phyloP scores from a whole-genome alignment of 2,888 invertebrate genomes.

The Stenolophus ochropezus region DNA sequence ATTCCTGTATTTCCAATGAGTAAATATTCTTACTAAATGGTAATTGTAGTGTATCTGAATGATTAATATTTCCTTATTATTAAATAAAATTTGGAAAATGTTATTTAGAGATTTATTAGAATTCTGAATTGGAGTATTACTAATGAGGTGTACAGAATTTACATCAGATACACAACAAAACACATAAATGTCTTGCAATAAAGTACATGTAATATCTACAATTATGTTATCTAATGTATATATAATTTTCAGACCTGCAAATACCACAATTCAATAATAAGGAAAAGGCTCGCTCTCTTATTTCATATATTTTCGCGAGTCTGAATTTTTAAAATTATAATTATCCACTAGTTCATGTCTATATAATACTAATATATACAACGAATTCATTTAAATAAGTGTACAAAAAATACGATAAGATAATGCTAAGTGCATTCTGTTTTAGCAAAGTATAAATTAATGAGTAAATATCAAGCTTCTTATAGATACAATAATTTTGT shows the following conservation, averaged over 20 bases:
- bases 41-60: constrained; percentile 49
- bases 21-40: constrained; percentile 38
- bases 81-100: constrained; percentile 3
- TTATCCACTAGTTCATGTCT: constrained; percentile 32
- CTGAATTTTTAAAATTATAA: constrained; percentile 38
- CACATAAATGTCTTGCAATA: constrained; percentile 48
- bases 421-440: constrained; percentile 20
- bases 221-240: constrained; percentile 48
- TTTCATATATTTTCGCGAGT: constrained; percentile 41
- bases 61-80: not conserved
- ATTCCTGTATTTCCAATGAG: not conserved
- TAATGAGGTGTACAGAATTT: constrained; percentile 50
- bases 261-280: constrained; percentile 45
- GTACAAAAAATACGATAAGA: constrained; percentile 44
- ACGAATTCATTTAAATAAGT: constrained; percentile 49
- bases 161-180: constrained; percentile 55
- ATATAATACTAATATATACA: constrained; percentile 44
- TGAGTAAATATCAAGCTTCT: constrained; percentile 34
- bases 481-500: constrained; percentile 30
- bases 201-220: constrained; percentile 59
- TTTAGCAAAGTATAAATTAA: constrained; percentile 37
- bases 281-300: constrained; percentile 34
- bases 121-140: constrained; percentile 16
- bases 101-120: not conserved
- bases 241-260: constrained; percentile 54